These are phyloP conservation scores for Lacerta agilis DNA, from an alignment of 2,797 vertebrate genomes.

Conservation along the genomic window DNA sequence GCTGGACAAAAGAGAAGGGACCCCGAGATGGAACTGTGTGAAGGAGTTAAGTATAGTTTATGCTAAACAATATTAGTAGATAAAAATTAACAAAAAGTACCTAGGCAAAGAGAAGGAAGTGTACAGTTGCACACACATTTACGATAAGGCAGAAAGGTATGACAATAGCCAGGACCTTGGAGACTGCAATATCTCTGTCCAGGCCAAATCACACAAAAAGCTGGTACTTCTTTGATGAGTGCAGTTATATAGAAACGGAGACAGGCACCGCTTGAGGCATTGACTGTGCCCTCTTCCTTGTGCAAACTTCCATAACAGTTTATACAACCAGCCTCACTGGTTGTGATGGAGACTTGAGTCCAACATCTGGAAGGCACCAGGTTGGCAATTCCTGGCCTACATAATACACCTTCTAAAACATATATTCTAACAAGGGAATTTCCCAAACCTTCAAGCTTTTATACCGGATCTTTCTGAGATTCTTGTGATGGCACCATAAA, in stretches of 20 bases:
- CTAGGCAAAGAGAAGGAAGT: not conserved
- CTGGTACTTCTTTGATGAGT: not conserved
- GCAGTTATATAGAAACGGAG: not conserved
- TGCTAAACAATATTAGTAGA: not conserved
- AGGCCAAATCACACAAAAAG: not conserved
- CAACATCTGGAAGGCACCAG: no score
- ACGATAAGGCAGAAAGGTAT: not conserved
- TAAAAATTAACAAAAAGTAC: not conserved
- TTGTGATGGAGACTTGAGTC: no score
- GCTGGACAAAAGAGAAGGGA: no score
- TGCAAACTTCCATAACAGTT: not conserved
- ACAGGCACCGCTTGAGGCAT: not conserved
- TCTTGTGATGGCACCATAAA: not conserved
- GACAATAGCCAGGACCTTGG: not conserved
- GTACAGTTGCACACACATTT: not conserved
- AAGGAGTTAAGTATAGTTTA: not conserved
- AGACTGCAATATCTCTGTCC: not conserved
- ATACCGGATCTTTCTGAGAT: not conserved
- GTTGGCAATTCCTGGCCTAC: no score
- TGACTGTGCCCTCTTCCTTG: not conserved
- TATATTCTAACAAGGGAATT: not conserved
- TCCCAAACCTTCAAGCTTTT: not conserved
- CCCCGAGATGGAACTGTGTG: not conserved
- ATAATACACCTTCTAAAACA: no score
- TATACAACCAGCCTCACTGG: not conserved